These are phyloP conservation scores for Chrysochloris asiatica DNA, from an alignment of 2,113 vertebrate species.

Conservation along the genomic window DNA sequence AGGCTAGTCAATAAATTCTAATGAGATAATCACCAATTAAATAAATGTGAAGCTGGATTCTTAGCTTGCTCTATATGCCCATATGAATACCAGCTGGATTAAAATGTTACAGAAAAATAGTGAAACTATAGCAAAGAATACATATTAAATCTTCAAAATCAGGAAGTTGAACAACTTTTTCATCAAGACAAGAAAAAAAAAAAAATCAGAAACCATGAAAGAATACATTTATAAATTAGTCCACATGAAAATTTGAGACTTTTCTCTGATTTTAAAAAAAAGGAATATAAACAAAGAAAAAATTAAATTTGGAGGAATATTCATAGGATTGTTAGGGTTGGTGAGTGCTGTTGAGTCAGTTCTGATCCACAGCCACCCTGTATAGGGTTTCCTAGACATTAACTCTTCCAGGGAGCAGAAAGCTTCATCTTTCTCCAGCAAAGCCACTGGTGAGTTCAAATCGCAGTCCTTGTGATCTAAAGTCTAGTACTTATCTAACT, in stretches of 20 bases:
- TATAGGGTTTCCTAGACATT: no score
- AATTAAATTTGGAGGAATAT: neutral
- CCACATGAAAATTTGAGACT: constrained; percentile 4
- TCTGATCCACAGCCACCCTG: no score
- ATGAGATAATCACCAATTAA: neutral
- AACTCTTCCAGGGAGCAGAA: no score
- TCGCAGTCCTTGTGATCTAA: no score
- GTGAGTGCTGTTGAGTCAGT: no score
- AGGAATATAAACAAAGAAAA: neutral
- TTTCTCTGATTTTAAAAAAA: neutral
- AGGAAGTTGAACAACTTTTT: neutral
- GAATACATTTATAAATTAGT: neutral
- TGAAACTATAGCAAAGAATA: neutral
- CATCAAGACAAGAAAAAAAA: neutral
- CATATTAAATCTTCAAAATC: constrained; percentile 14
- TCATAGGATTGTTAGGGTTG: no score
- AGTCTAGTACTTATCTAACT: no score
- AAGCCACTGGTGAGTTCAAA: no score
- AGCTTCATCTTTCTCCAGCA: no score
- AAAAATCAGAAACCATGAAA: constrained; percentile 7
- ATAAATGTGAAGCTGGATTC: neutral
- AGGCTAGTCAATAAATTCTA: neutral
- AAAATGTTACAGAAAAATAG: constrained; percentile 6
- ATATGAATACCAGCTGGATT: constrained; percentile 31
- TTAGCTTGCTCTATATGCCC: neutral